Evolutionary conservation across 2,797 vertebrate species (phyloP).

Genomic region (Pseudocheirus occidentalis): DNA sequence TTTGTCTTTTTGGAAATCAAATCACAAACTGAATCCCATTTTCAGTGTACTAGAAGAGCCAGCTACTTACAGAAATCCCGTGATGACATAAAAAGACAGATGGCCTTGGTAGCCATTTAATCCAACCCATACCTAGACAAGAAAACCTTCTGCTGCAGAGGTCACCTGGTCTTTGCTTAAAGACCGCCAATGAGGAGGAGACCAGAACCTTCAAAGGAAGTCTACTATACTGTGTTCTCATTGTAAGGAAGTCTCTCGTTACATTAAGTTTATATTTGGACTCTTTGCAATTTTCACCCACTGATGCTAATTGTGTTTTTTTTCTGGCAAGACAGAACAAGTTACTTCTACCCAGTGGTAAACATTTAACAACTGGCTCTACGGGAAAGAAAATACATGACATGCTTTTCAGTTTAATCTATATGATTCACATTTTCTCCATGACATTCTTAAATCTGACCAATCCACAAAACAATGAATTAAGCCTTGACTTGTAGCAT

Average conservation of each 20-base stretch:
- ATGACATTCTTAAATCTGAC: background rate
- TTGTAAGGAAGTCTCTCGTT: background rate
- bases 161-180: background rate
- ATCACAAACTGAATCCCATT: background rate
- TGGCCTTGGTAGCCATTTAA: background rate
- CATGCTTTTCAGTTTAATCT: background rate
- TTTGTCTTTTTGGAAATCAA: background rate
- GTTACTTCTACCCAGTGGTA: background rate
- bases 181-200: background rate
- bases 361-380: background rate
- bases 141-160: background rate
- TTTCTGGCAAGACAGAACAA: background rate
- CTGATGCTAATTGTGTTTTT: background rate
- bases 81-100: background rate
- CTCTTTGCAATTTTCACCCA: background rate
- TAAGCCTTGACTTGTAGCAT: background rate
- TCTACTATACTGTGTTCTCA: background rate
- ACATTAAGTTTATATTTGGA: background rate
- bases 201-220: background rate
- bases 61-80: background rate
- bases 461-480: background rate
- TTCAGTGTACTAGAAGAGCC: background rate
- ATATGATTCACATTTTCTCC: background rate
- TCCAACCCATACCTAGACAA: background rate
- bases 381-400: background rate